Percentiles rank a stretch among this genome's conserved stretches.
Conservation (phyloP, 2,797 vertebrate genomes). For the Sebastes cheni region DNA sequence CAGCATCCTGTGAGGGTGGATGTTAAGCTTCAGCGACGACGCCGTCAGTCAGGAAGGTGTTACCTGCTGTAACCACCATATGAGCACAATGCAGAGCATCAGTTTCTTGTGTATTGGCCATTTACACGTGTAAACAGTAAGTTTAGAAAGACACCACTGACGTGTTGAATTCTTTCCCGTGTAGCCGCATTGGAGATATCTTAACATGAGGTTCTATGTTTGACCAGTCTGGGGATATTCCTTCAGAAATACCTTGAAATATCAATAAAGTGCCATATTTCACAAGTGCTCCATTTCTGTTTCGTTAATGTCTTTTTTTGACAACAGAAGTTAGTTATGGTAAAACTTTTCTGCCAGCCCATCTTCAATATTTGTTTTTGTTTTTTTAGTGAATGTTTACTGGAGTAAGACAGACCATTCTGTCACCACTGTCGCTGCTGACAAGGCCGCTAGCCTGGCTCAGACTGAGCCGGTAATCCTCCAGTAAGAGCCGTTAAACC, state of each 20-base stretch:
- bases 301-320: not conserved
- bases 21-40: too few species aligned
- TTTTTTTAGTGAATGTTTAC: slow-evolving; percentile 41
- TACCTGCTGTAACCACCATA: too few species aligned
- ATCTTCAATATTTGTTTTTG: slow-evolving; percentile 18
- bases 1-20: too few species aligned
- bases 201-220: not conserved
- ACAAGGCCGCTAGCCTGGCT: slow-evolving; percentile 58
- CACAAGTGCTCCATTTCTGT: not conserved
- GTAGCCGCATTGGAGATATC: not conserved
- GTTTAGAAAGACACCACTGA: not conserved
- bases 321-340: not conserved
- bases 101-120: too few species aligned
- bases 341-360: slow-evolving; percentile 26
- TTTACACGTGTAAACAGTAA: not conserved
- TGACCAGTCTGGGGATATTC: not conserved
- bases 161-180: not conserved
- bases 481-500: slow-evolving; percentile 75
- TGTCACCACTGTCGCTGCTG: slow-evolving; percentile 37
- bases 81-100: too few species aligned
- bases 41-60: too few species aligned
- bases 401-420: slow-evolving; percentile 47
- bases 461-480: slow-evolving; percentile 74
- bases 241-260: not conserved
- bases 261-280: not conserved